These are phyloP conservation scores for Liasis olivaceus DNA, from an alignment of 2,797 vertebrate species.

Conservation along the genomic window DNA sequence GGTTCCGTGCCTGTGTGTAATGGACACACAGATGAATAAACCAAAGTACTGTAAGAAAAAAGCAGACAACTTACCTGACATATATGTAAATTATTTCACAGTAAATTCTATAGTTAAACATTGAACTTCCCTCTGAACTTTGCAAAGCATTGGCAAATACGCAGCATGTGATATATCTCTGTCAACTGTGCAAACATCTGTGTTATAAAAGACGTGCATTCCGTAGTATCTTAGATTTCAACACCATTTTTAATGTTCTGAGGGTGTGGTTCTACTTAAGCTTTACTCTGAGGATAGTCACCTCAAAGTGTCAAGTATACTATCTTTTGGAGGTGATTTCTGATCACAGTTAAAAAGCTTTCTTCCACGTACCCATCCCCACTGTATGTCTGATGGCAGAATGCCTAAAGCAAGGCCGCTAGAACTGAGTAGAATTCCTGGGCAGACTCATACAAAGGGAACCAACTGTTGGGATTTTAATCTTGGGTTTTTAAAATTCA, in stretches of 20 bases:
- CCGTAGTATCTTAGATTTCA: neutral
- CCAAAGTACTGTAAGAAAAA: neutral
- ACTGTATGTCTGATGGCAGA: neutral
- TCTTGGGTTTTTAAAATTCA: neutral
- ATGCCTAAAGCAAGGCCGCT: neutral
- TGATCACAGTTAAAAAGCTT: neutral
- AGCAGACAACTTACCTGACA: neutral
- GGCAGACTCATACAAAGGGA: neutral
- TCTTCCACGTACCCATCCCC: neutral
- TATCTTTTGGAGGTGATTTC: neutral
- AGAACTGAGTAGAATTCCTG: neutral
- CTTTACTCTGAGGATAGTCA: neutral
- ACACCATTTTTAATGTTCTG: neutral
- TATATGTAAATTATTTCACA: neutral
- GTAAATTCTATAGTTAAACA: neutral
- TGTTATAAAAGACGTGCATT: neutral
- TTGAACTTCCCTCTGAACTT: neutral
- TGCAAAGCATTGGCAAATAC: neutral
- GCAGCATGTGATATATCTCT: neutral
- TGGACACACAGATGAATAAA: neutral
- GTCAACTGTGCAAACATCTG: neutral
- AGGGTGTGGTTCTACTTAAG: neutral
- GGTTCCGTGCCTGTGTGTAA: neutral
- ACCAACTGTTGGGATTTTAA: neutral
- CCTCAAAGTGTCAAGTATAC: neutral